Base-by-base conservation (phyloP, 2,797 vertebrate species). In the Sylvia borin region DNA sequence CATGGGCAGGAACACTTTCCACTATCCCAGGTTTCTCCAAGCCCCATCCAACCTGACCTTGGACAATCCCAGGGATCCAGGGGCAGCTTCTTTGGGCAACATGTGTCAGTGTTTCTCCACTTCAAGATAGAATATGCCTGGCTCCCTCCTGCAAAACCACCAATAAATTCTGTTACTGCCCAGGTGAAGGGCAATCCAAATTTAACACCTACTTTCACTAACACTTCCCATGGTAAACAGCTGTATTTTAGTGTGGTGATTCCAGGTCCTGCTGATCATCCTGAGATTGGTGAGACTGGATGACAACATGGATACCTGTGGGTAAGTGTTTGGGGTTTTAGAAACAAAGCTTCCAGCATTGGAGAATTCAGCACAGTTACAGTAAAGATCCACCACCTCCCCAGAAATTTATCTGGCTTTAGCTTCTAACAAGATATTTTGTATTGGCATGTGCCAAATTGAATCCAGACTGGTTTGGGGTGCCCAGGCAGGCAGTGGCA, bases 1-100 rank as follows among this genome's bases (percentile, higher is more conserved):
- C 50, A 6, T 4, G 14, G 10, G 3, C 65, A 71, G n/a, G 13
- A 21, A 47, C 45, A 72, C 1, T 4, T 78, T 29, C 13, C 45
- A 27, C 45, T 4, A 0, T 1, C 15, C 51, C 38, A 65, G 13
- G 29, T 0, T 76, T n/a, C 40, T 71, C 53, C 53, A 24, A 77
- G 11, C 7, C 6, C 6, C 0, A 0, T 34, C 65, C 58, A 65
- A 0, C 20, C 51, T 42, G 21, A 18, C 9, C 18, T 58, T 8
- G 79, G 9, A 7, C 14, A 34, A 12, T 34, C 0, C 13, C 79
- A 65, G 51, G n/a, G 15, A 32, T 32, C 6, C 38, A 62, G 26
- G 29, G 15, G 9, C 17, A 77, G 45, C n/a, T 53, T 2, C 25
- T 64, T 4, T 45, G 29, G 25, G 8, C 6, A 82, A 0, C 11